A percentile compares a stretch with the other conserved stretches of the same genome.
Evolutionary conservation across 2,113 vertebrate species (phyloP).

Genomic region (Eulemur macaco): DNA sequence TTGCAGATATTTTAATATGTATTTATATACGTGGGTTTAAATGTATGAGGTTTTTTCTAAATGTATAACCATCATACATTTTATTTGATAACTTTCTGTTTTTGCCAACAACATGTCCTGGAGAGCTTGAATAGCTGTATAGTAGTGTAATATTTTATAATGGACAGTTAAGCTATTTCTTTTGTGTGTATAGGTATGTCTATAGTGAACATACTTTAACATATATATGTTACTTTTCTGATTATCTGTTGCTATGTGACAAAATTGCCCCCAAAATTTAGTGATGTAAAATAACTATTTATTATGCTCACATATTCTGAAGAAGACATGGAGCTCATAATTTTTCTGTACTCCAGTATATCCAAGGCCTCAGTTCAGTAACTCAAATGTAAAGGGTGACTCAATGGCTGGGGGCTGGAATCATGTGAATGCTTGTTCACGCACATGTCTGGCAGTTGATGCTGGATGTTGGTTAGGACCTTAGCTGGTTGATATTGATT

Average conservation of each 20-base stretch:
- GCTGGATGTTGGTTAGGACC: not conserved
- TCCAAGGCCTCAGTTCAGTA: not conserved
- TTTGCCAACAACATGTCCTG: not conserved
- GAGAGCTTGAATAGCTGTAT: not conserved
- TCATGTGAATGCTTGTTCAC: not conserved
- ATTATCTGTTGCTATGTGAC: not conserved
- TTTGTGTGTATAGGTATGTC: not conserved
- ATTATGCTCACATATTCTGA: not conserved
- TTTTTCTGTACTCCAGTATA: not conserved
- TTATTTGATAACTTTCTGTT: not conserved
- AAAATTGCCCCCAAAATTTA: not conserved
- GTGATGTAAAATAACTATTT: not conserved
- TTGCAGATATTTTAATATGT: not conserved
- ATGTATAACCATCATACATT: not conserved
- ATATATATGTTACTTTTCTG: not conserved
- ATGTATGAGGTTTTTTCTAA: not conserved
- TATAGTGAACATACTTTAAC: not conserved
- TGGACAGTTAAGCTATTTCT: not conserved
- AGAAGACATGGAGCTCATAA: not conserved
- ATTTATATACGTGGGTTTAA: not conserved
- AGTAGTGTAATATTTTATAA: not conserved
- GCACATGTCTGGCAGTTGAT: not conserved
- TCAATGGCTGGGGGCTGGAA: not conserved
- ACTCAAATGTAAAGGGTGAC: not conserved
- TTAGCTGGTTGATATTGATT: not conserved